Conservation (phyloP, 2,797 vertebrate species). For the Tenualosa ilisha region DNA sequence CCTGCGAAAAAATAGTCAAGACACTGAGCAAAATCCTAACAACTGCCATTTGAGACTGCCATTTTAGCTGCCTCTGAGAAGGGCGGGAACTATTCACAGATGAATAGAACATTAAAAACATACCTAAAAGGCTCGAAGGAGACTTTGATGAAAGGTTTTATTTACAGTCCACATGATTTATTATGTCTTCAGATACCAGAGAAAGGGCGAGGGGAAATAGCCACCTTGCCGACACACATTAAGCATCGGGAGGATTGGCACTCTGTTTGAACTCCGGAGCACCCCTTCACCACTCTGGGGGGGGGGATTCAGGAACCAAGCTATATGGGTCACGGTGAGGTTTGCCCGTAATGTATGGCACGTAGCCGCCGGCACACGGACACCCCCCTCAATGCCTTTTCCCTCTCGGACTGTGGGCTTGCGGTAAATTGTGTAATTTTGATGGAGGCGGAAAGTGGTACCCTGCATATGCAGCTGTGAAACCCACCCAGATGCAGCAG, state of each 20-base stretch:
- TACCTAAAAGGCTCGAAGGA: background rate
- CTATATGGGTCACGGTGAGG: background rate
- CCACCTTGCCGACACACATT: background rate
- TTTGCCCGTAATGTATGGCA: background rate
- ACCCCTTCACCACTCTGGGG: background rate
- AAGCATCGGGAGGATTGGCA: background rate
- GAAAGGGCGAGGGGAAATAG: background rate
- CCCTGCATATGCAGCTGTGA: background rate
- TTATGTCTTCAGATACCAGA: background rate
- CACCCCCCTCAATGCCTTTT: background rate
- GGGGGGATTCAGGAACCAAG: background rate
- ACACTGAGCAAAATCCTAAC: background rate
- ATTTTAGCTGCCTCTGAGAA: background rate
- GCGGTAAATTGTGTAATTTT: background rate
- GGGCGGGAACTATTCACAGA: background rate
- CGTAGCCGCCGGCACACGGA: background rate
- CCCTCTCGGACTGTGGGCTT: background rate
- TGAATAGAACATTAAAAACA: background rate
- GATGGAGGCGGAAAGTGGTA: background rate
- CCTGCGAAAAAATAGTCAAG: background rate
- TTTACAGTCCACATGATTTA: conserved; percentile 11
- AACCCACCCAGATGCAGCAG: background rate
- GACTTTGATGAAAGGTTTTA: conserved; percentile 9
- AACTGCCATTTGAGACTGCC: background rate
- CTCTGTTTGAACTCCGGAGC: background rate